These are phyloP conservation scores for Anguilla japonica DNA, from an alignment of 2,113 vertebrate genomes.

Conservation along the genomic window DNA sequence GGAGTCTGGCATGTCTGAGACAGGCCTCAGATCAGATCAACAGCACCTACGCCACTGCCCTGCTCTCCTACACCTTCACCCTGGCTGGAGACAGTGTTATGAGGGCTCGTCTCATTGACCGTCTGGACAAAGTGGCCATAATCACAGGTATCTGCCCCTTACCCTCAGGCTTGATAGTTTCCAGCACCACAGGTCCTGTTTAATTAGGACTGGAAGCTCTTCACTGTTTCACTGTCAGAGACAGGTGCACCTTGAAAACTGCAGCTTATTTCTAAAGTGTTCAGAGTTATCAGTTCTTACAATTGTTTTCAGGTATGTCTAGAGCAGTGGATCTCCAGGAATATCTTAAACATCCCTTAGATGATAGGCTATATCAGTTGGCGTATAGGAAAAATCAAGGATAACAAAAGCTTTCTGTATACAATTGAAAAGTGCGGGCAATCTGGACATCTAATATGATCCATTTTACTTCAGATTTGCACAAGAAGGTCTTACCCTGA, in stretches of 20 bases:
- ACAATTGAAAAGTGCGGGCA: too few relatives aligned
- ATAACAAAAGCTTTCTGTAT: too few relatives aligned
- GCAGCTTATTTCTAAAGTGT: too few relatives aligned
- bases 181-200: background rate
- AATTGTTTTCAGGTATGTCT: background rate
- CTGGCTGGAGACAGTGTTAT: slow-evolving; percentile 68
- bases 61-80: slow-evolving; percentile 81
- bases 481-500: too few relatives aligned
- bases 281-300: background rate
- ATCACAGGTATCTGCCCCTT: slow-evolving; percentile 36
- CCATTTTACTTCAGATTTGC: too few relatives aligned
- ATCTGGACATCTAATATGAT: too few relatives aligned
- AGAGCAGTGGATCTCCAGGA: background rate
- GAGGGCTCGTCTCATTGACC: slow-evolving; percentile 50
- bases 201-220: background rate
- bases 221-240: background rate
- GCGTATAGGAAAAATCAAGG: too few relatives aligned
- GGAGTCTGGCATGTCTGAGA: slow-evolving; percentile 71
- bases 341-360: too few relatives aligned
- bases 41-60: slow-evolving; percentile 74
- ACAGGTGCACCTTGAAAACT: background rate
- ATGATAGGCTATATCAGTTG: too few relatives aligned
- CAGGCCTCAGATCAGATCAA: slow-evolving; percentile 38
- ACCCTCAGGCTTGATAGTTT: background rate
- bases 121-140: slow-evolving; percentile 41